Conservation (phyloP, 1,140 invertebrate genomes). For the Lucilia sericata region DNA sequence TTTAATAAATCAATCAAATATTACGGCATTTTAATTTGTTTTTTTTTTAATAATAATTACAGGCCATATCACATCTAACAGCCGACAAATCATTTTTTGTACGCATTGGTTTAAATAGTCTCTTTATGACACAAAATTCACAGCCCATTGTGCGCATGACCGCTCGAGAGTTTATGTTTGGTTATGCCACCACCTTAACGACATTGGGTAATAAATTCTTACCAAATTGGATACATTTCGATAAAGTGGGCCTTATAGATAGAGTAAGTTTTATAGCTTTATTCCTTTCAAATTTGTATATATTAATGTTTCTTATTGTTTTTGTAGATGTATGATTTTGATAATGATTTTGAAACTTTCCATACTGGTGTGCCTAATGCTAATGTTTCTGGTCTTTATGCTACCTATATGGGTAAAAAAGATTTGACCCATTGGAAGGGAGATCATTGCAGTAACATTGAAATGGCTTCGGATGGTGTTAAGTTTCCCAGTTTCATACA, state of each 20-base stretch:
- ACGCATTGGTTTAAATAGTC: slow-evolving; percentile 75
- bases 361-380: slow-evolving; percentile 79
- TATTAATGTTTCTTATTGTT: neutral
- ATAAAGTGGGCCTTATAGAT: slow-evolving; percentile 85
- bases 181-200: slow-evolving; percentile 79
- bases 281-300: neutral
- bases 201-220: slow-evolving; percentile 81
- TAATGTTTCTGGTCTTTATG: slow-evolving; percentile 76
- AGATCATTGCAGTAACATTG: slow-evolving; percentile 79
- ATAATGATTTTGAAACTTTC: slow-evolving; percentile 82
- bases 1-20: neutral
- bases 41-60: slow-evolving; percentile 52
- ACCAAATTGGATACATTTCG: slow-evolving; percentile 84
- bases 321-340: slow-evolving; percentile 86
- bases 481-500: slow-evolving; percentile 81
- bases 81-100: slow-evolving; percentile 74
- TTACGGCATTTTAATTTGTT: neutral
- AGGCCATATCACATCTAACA: slow-evolving; percentile 85
- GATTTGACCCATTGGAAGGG: slow-evolving; percentile 82
- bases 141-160: slow-evolving; percentile 81
- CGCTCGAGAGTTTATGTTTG: slow-evolving; percentile 87
- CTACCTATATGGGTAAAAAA: slow-evolving; percentile 79
- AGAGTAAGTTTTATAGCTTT: slow-evolving; percentile 72
- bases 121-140: slow-evolving; percentile 76
- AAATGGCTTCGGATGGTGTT: slow-evolving; percentile 85